These are phyloP conservation scores for Cinara cedri DNA, from an alignment of 2,888 invertebrate species.

Conservation along the genomic window DNA sequence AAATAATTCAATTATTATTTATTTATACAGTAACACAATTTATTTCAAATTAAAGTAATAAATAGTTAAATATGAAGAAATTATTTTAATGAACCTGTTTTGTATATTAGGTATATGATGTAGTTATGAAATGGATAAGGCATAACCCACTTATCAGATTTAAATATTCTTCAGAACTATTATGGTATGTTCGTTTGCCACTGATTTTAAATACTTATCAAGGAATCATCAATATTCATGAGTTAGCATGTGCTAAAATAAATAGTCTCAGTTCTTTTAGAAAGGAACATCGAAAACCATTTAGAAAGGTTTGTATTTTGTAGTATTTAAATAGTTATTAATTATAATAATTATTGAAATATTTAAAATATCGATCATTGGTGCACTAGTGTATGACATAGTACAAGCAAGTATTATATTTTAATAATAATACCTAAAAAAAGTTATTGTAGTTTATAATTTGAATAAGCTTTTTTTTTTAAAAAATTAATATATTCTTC, in stretches of 20 bases:
- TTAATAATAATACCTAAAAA: too few species aligned
- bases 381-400: too few species aligned
- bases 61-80: too few species aligned
- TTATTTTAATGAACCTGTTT: background rate
- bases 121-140: constrained; percentile 51
- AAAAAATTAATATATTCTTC: too few species aligned
- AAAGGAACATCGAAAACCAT: constrained; percentile 46
- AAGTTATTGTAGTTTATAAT: too few species aligned
- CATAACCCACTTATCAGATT: constrained; percentile 18
- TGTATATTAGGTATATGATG: constrained; percentile 45
- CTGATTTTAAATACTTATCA: constrained; percentile 47
- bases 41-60: too few species aligned
- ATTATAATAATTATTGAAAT: too few species aligned
- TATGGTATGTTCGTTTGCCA: constrained; percentile 47
- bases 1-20: too few species aligned
- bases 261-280: constrained; percentile 45
- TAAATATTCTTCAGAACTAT: constrained; percentile 28
- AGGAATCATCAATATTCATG: constrained; percentile 36
- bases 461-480: too few species aligned
- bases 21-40: too few species aligned
- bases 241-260: constrained; percentile 31
- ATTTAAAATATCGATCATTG: too few species aligned
- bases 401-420: too few species aligned
- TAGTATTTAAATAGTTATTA: background rate
- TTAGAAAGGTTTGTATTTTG: constrained; percentile 48